Evolutionary conservation across 2,113 vertebrate genomes (phyloP), one percentile per base, ranked within the genome.

Genomic region (Actenoides hombroni): DNA sequence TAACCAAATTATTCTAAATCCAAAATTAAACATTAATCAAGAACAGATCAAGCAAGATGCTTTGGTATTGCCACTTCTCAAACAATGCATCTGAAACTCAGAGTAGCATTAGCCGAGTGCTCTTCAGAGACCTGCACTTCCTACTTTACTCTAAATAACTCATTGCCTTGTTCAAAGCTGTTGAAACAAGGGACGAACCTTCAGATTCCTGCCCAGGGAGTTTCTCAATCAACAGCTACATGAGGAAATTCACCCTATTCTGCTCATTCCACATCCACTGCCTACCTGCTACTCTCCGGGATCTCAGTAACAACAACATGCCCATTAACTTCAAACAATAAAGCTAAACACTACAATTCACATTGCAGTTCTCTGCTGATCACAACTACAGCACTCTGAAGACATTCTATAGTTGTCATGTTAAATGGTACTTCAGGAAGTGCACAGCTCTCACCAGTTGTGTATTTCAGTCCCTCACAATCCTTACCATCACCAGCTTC

Each of bases 41-140:
- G 49, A 71, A 48, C 9, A 63, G 4, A 56, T 57, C 19, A 77
- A 90, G 7, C 15, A 77, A 78, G 56, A 70, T 16, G 26, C 20
- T 53, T 83, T 2, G 2, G 28, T 53, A 53, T 28, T 53, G 24
- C 31, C 40, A 73, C 65, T 78, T 84, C 49, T 63, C 24, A 75
- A 85, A 65, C 1, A 2, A 46, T 1, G 1, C 40, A 67, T 57
- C 51, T 71, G 70, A 33, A 79, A 85, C 12, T 83, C 51, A 53
- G 54, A 74, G 61, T 4, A 71, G 42, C 31, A 26, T 49, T 29
- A 67, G n/a, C 57, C 71, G 31, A 75, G 57, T 9, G 57, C 57
- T 94, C 71, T 76, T 92, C 71, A 79, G 83, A 86, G 61, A 86
- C 37, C 6, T 28, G 24, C n/a, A 40, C 31, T 83, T 85, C 40